Evolutionary conservation across 2,888 invertebrate genomes (phyloP), one percentile per base, ranked within the genome.

Genomic region (Hypomecis atomaria): DNA sequence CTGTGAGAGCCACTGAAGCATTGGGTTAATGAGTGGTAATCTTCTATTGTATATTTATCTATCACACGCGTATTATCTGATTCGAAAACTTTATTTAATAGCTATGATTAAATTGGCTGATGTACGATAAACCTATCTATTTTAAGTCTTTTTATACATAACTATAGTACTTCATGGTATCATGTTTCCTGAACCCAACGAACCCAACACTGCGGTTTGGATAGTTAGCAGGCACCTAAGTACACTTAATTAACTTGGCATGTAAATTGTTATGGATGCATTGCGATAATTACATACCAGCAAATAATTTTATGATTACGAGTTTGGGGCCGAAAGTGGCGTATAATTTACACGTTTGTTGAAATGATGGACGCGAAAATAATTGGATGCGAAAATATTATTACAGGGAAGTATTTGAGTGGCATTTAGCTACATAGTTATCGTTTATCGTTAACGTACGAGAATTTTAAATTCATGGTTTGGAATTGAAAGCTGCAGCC

Each of bases 241-340:
- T 74, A 64, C 47, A 65, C 55, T 66, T 68, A 76, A 76, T 76
- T 71, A 67, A 55, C 64, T 55, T 66, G 45, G 55, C 42, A 43
- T 52, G 70, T 66, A 70, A 23, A 23, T 23, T 23, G 23, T 23
- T 23, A 73, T 62, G 63, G 70, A 56, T 45, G 44, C 44, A 42
- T 67, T 57, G 43, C 60, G 63, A 61, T 62, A 66, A 76, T 69
- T 70, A 56, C 65, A 62, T 65, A 70, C 23, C 23, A 23, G 23
- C 65, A 63, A 66, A 71, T 66, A 60, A 62, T 65, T 63, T 61
- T 59, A 47, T 61, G 48, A 45, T 69, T 53, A 62, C 49, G 57
- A 47, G 38, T 53, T 33, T 45, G 33, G 10, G 33, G 33, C 7
- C 40, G 4, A 7, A 38, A 9, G 8, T 23, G 23, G 2, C 33